These are phyloP conservation scores for Camponotus vicinus DNA, from an alignment of 1,140 invertebrate species.

Conservation along the genomic window DNA sequence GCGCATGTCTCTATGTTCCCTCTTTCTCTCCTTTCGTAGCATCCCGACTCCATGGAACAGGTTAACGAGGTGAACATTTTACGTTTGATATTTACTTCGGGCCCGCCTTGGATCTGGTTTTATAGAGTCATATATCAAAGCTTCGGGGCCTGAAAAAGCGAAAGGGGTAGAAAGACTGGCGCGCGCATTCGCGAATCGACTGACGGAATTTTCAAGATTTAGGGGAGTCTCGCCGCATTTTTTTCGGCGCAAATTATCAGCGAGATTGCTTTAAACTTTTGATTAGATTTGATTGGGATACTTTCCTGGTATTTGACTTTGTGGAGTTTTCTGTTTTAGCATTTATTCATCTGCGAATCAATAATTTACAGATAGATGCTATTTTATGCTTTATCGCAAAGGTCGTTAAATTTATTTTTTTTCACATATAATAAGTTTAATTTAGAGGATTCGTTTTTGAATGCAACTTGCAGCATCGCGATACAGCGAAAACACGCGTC, in stretches of 20 bases:
- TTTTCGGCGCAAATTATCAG: neutral
- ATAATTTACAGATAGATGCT: neutral
- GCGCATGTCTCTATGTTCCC: conserved; percentile 26
- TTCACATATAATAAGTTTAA: neutral
- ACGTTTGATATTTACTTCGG: conserved; percentile 83
- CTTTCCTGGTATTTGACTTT: neutral
- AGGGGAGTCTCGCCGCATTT: neutral
- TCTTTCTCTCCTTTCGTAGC: neutral
- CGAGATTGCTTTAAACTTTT: neutral
- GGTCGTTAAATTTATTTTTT: neutral
- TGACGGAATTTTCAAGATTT: conserved; percentile 28
- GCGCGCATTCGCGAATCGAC: conserved; percentile 31
- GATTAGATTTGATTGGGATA: neutral
- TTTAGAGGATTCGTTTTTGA: neutral
- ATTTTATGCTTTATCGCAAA: neutral
- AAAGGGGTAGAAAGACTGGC: conserved; percentile 34
- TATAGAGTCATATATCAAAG: conserved; percentile 84
- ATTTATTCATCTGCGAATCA: neutral
- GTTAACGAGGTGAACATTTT: conserved; percentile 83
- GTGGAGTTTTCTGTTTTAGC: neutral
- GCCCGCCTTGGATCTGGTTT: conserved; percentile 80
- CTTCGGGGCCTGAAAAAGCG: conserved; percentile 57
- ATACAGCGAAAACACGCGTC: neutral
- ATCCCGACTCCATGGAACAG: conserved; percentile 65
- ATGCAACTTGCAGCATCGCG: neutral